phyloP scores from a whole-genome alignment of 2,113 vertebrate genomes.

The Gila orcuttii region DNA sequence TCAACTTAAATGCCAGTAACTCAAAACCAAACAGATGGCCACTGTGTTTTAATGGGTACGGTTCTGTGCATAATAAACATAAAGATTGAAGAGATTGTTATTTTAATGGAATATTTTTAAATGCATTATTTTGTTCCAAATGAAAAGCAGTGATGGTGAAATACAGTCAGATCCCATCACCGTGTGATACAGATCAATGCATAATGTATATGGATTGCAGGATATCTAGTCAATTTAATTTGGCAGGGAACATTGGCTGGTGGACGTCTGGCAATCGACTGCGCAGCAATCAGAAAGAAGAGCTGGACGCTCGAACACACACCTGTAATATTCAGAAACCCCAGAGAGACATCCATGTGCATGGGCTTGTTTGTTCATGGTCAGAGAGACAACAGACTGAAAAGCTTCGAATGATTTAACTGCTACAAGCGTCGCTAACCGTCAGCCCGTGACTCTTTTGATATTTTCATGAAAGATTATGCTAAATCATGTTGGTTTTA shows the following conservation, averaged over 20 bases:
- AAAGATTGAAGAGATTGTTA: neutral
- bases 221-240: constrained; percentile 8
- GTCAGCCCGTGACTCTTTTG: neutral
- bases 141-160: neutral
- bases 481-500: neutral
- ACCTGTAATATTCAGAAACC: constrained; percentile 23
- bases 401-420: neutral
- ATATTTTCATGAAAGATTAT: constrained; percentile 1
- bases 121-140: neutral
- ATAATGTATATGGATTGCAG: neutral
- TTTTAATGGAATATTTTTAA: neutral
- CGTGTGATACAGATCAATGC: neutral
- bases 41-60: neutral
- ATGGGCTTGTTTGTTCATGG: neutral
- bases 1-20: neutral
- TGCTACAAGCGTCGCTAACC: neutral
- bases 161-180: neutral
- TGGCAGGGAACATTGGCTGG: neutral
- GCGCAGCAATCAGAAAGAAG: neutral
- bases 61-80: neutral
- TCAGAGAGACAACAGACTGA: neutral
- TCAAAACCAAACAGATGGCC: constrained; percentile 22
- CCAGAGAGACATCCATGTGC: neutral
- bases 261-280: neutral
- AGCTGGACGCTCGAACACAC: neutral